These are phyloP conservation scores for Anabacerthia variegaticeps DNA, from an alignment of 2,797 vertebrate species.

Conservation along the genomic window DNA sequence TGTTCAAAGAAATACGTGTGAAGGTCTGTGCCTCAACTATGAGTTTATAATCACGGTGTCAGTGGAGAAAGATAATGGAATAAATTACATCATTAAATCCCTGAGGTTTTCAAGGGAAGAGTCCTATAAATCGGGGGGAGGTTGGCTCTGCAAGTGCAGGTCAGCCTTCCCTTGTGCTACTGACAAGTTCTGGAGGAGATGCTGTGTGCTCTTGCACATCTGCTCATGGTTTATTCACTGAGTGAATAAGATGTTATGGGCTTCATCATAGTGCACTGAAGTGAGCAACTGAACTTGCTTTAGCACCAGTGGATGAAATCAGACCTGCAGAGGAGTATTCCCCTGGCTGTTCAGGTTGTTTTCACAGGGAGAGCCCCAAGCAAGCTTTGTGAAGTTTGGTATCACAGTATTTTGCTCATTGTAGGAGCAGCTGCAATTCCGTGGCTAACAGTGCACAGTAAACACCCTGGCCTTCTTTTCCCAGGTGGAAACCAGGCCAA, in stretches of 20 bases:
- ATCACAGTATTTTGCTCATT: neutral
- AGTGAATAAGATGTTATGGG: neutral
- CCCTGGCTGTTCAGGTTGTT: neutral
- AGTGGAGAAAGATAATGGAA: neutral
- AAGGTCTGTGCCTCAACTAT: neutral
- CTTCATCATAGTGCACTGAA: neutral
- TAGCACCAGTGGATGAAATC: neutral
- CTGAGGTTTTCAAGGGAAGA: neutral
- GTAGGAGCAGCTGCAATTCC: neutral
- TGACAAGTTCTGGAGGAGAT: neutral
- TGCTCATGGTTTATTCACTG: neutral
- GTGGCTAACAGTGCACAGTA: neutral
- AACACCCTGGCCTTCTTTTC: neutral
- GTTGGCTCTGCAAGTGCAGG: neutral
- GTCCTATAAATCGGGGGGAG: neutral
- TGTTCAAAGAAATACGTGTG: constrained; percentile 1
- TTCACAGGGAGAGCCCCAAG: neutral
- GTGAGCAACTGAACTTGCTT: neutral
- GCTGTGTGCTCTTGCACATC: neutral
- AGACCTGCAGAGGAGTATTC: neutral
- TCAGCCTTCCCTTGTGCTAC: neutral
- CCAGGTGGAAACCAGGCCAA: neutral
- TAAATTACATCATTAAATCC: neutral
- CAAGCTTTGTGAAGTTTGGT: neutral
- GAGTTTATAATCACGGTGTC: constrained; percentile 28